These are phyloP conservation scores for Coregonus ussuriensis DNA, from an alignment of 2,797 vertebrate genomes.

Conservation along the genomic window DNA sequence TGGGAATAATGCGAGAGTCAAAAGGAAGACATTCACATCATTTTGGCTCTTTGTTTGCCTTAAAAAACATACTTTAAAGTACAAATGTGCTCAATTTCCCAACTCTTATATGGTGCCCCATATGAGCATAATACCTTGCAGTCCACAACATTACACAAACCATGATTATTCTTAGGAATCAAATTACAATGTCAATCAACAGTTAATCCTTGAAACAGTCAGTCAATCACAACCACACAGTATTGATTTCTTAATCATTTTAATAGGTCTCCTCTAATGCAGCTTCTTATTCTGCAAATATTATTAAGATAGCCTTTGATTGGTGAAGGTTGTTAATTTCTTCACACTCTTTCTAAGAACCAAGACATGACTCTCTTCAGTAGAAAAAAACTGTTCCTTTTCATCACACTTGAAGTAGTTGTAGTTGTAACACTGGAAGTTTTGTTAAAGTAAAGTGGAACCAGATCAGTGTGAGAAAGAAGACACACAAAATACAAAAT, in stretches of 20 bases:
- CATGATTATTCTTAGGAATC: no score
- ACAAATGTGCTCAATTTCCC: no score
- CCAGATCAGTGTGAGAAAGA: neutral
- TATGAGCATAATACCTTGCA: no score
- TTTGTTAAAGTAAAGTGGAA: conserved; percentile 15
- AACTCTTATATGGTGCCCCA: no score
- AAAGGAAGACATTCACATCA: neutral
- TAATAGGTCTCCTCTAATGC: neutral
- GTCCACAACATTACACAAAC: no score
- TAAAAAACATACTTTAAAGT: no score
- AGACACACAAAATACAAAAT: neutral
- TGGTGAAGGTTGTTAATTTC: no score
- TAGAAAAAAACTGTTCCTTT: no score
- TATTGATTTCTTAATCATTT: conserved; percentile 41
- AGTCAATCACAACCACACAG: conserved; percentile 25
- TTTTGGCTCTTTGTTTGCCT: neutral
- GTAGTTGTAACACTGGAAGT: neutral
- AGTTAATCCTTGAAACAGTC: conserved; percentile 13
- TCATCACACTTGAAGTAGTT: no score
- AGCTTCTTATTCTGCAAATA: neutral
- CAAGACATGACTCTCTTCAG: no score
- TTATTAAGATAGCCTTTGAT: neutral
- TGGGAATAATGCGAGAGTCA: conserved; percentile 1
- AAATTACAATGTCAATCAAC: neutral
- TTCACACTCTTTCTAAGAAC: no score